These are phyloP conservation scores for Neuroterus valhalla DNA, from an alignment of 1,140 invertebrate species.

Conservation along the genomic window DNA sequence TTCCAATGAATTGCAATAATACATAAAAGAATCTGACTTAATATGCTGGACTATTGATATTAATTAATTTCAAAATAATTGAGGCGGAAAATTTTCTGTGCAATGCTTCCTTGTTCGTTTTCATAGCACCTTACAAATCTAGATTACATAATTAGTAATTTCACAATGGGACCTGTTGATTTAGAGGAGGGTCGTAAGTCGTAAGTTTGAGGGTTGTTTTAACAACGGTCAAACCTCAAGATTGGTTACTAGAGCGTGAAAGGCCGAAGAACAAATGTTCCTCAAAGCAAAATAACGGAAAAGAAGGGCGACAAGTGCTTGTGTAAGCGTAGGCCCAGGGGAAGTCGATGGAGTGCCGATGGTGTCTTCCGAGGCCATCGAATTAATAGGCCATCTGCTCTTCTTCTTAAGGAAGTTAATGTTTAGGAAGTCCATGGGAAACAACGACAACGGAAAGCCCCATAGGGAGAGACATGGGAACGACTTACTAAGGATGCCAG, in stretches of 20 bases:
- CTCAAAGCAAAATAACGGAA: slow-evolving; percentile 48
- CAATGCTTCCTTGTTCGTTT: too few relatives aligned
- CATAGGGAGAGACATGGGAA: slow-evolving; percentile 73
- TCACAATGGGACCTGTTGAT: too few relatives aligned
- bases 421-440: slow-evolving; percentile 76
- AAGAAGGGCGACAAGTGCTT: slow-evolving; percentile 50
- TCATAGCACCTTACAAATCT: too few relatives aligned
- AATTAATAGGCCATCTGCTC: slow-evolving; percentile 74
- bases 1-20: too few relatives aligned
- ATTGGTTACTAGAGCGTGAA: slow-evolving; percentile 40
- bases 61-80: too few relatives aligned
- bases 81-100: too few relatives aligned
- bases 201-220: not conserved
- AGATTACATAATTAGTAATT: too few relatives aligned
- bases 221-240: not conserved
- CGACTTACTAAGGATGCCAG: slow-evolving; percentile 61
- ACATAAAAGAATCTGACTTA: too few relatives aligned
- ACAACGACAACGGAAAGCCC: slow-evolving; percentile 74
- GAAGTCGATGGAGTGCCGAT: slow-evolving; percentile 44
- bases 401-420: slow-evolving; percentile 73
- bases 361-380: slow-evolving; percentile 59
- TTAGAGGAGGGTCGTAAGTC: too few relatives aligned
- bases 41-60: too few relatives aligned
- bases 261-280: slow-evolving; percentile 6
- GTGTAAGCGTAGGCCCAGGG: slow-evolving; percentile 42